Evolutionary conservation across 1,140 invertebrate species (phyloP).

Genomic region (Formica selysi): DNA sequence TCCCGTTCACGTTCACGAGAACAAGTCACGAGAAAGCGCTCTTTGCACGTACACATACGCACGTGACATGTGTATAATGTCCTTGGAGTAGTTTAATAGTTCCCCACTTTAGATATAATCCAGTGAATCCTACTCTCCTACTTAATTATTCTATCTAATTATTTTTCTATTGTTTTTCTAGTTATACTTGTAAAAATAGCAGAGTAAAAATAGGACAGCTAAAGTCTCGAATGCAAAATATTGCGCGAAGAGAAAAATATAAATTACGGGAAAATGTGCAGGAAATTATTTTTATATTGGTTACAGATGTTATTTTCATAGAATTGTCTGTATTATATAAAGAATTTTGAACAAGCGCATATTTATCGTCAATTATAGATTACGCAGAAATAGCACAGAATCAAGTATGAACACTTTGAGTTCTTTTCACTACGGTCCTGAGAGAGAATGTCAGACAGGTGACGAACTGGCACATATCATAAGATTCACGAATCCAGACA

Average conservation of each 20-base stretch:
- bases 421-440: neutral
- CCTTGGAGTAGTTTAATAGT: neutral
- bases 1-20: slow-evolving; percentile 61
- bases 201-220: neutral
- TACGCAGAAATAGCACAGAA: neutral
- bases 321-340: neutral
- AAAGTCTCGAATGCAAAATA: neutral
- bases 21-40: slow-evolving; percentile 53
- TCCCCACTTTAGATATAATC: slow-evolving; percentile 5
- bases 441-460: slow-evolving; percentile 36
- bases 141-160: slow-evolving; percentile 9
- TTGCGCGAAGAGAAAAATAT: neutral
- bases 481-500: slow-evolving; percentile 19
- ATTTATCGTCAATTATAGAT: neutral
- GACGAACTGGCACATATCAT: slow-evolving; percentile 35
- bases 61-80: neutral
- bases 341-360: neutral
- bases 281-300: neutral
- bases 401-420: neutral
- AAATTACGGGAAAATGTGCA: neutral
- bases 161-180: neutral
- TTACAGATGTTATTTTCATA: neutral
- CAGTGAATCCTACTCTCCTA: neutral
- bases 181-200: neutral
- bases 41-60: slow-evolving; percentile 1